Conservation (phyloP, 2,797 vertebrate species). For the Phyllotis vaccarum region DNA sequence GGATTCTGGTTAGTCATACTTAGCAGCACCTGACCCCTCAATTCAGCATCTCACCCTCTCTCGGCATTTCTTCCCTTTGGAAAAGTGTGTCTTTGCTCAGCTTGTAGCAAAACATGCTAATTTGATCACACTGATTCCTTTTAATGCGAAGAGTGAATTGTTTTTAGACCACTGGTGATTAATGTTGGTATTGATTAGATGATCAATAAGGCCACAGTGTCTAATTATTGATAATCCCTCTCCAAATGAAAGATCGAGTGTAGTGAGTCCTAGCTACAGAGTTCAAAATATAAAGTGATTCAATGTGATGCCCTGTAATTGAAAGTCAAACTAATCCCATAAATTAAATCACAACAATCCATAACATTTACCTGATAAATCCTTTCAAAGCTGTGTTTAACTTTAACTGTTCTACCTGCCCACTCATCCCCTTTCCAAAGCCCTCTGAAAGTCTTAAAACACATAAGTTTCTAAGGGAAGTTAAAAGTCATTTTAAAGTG, state of each 20-base stretch:
- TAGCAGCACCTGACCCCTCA: not conserved
- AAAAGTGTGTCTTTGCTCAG: conserved; percentile 58
- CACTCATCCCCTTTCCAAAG: not conserved
- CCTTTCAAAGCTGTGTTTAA: conserved; percentile 89
- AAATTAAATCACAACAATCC: conserved; percentile 91
- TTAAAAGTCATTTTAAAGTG: conserved; percentile 70
- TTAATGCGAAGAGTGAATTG: conserved; percentile 88
- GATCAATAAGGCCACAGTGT: conserved; percentile 90
- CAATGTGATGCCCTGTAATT: conserved; percentile 90
- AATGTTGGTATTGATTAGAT: conserved; percentile 89
- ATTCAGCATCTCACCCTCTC: not conserved
- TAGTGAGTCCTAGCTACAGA: conserved; percentile 88
- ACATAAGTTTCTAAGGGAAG: conserved; percentile 55
- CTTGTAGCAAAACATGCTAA: conserved; percentile 82
- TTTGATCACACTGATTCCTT: conserved; percentile 83
- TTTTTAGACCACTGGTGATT: conserved; percentile 89
- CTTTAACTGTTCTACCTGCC: conserved; percentile 76
- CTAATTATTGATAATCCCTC: conserved; percentile 92
- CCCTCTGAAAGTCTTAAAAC: conserved; percentile 49
- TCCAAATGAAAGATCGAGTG: conserved; percentile 90
- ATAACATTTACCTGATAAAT: conserved; percentile 91
- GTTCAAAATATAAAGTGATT: conserved; percentile 90
- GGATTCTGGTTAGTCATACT: not conserved
- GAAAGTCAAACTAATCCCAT: conserved; percentile 91
- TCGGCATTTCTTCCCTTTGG: conserved; percentile 26